Evolutionary conservation across 1,140 invertebrate genomes (phyloP), one percentile per base, ranked within the genome.

Genomic region (Sinonovacula constricta): DNA sequence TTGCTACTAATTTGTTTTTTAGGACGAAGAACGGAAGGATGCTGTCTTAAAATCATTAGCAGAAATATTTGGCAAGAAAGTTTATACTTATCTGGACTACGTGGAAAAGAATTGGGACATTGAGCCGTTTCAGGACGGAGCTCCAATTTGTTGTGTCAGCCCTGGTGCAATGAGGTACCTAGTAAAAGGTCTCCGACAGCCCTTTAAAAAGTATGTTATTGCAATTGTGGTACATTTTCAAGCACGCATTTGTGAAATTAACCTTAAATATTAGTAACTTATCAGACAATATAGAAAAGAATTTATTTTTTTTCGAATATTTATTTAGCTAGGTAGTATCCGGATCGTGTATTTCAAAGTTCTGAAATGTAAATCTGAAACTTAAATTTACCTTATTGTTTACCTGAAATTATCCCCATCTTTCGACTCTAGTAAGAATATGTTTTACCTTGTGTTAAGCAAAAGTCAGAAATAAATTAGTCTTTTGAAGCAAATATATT

Each of bases 21-120:
- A 87, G 87, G 70, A 68, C n/a, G 62, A 69, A 57, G 81, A 77
- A 14, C 63, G 82, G 69, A 80, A 86, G 76, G 81, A 85, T 62
- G 88, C 89, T 10, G 90, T 92, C 5, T 80, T 92, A 57, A 80
- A 89, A 31, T 86, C 87, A 22, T 72, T 92, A 14, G 82, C 86
- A 0, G 74, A 85, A 34, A 90, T 90, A 71, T 90, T 92, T 81
- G 91, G 91, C 26, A 30, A 79, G 10, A 76, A 86, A 26, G 86
- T 86, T 2, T 79, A 83, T 31, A 69, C 83, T 24, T 88, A 83
- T 76, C 28, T 91, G 22, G 89, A 91, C 45, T 91, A 90, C 70
- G 68, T 65, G 39, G 91, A 91, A 72, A 89, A 91, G 66, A 84
- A 91, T 75, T 91, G 91, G 91, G 84, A 82, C 28, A 33, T 84